Evolutionary conservation across 2,888 invertebrate genomes (phyloP).

Genomic region (Scaptomyza polygonia): DNA sequence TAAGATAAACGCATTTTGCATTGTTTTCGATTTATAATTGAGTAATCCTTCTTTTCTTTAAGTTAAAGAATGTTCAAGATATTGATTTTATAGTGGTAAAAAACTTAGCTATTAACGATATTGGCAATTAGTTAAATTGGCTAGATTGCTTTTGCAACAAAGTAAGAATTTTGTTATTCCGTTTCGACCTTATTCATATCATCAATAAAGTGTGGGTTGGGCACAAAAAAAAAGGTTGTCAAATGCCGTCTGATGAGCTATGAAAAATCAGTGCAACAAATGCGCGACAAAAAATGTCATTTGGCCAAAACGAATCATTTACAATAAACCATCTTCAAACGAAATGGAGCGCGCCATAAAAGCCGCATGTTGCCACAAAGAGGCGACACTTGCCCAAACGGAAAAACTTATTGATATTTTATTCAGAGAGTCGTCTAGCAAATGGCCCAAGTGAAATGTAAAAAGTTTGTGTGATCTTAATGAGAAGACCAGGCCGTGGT

Average conservation of each 20-base stretch:
- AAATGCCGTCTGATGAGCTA: constrained; percentile 38
- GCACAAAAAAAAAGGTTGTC: not conserved
- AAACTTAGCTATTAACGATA: not conserved
- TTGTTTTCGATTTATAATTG: too few relatives aligned
- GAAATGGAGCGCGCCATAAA: constrained; percentile 75
- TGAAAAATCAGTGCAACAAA: constrained; percentile 81
- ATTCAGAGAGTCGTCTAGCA: constrained; percentile 27
- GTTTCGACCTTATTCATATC: not conserved
- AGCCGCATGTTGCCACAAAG: constrained; percentile 43
- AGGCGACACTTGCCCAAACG: constrained; percentile 38
- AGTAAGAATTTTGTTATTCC: not conserved
- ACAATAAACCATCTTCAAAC: constrained; percentile 81
- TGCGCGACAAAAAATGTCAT: constrained; percentile 77
- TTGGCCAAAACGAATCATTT: constrained; percentile 83
- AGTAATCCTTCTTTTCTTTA: too few relatives aligned
- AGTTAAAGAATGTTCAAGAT: too few relatives aligned
- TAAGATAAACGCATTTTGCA: too few relatives aligned
- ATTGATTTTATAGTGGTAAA: not conserved
- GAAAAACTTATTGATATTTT: constrained; percentile 40
- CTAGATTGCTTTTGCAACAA: not conserved
- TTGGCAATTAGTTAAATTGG: too few relatives aligned
- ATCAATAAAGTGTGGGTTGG: constrained; percentile 16
- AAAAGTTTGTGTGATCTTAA: constrained; percentile 67
- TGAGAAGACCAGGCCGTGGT: constrained; percentile 55
- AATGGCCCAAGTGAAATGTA: constrained; percentile 65